phyloP scores from a whole-genome alignment of 2,797 vertebrate genomes.

The Mormyrops boulengeri region DNA sequence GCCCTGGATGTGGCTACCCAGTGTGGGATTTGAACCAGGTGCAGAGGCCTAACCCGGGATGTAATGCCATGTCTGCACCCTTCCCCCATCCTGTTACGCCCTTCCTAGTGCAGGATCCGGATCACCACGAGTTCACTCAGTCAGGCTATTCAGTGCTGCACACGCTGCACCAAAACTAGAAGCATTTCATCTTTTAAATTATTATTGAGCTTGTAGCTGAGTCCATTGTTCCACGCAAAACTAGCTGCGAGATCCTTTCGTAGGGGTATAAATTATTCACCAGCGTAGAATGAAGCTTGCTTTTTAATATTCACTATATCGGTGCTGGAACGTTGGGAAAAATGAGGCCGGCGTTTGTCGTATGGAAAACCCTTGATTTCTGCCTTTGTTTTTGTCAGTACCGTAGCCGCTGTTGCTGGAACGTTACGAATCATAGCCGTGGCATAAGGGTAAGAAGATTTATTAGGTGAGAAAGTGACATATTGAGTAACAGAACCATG shows the following conservation, averaged over 20 bases:
- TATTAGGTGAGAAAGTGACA: background rate
- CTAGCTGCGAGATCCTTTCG: background rate
- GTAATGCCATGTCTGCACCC: background rate
- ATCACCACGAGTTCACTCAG: background rate
- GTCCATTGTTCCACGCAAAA: background rate
- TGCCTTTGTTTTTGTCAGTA: background rate
- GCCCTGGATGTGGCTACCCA: background rate
- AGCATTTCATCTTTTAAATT: background rate
- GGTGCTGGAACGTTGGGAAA: background rate
- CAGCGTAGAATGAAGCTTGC: background rate
- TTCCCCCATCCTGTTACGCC: background rate
- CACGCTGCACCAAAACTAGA: background rate
- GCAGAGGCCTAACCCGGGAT: background rate
- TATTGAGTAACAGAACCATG: background rate
- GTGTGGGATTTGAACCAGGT: background rate
- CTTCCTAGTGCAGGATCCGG: background rate
- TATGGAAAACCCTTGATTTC: background rate
- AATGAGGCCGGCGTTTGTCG: background rate
- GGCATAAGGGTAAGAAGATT: background rate
- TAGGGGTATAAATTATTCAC: background rate
- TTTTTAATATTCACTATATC: background rate
- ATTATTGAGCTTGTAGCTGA: background rate
- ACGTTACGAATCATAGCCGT: background rate
- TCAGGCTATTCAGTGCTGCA: background rate
- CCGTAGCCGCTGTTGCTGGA: background rate